Base-by-base conservation (phyloP, 2,888 invertebrate species). In the Pyrrhosoma nymphula region DNA sequence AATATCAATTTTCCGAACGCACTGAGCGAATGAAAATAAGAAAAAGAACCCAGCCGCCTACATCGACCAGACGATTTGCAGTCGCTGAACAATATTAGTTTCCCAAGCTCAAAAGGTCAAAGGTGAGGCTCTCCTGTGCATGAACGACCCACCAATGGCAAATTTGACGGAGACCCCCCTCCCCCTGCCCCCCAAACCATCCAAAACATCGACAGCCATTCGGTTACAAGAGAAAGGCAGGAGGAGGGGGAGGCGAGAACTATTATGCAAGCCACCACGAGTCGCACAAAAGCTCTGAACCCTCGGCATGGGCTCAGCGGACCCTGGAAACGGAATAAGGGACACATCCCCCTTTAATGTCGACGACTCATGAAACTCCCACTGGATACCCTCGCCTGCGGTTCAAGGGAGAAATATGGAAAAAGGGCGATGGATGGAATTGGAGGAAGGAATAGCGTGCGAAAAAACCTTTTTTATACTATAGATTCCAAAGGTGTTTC, bases 151-250 rank as follows among this genome's bases (percentile, higher is more conserved):
- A n/a, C 30, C 60, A 12, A 60, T 35, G 26, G 82, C 26, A n/a
- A 69, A 69, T 69, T 69, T 26, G 18, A 30, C 82, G 16, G 35
- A 82, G 35, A 35, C 12, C 10, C 3, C 23, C 35, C 14, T 10
- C 69, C 0, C n/a, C n/a, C n/a, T n/a, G n/a, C n/a, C n/a, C n/a
- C n/a, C n/a, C n/a, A n/a, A 30, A 69, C 26, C 23, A 14, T 16
- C 82, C 82, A 30, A 82, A 82, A 82, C 82, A 82, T 82, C 82
- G 82, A 82, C 82, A 16, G 4, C 82, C 82, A 82, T 82, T 82
- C 82, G 0, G 35, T 2, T 16, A 8, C 30, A 18, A 23, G 63
- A 75, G 82, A 35, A 1, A 60, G 16, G 60, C 20, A 14, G 60
- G 60, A 60, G n/a, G 47, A 47, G 47, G 47, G 8, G 8, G 47